Base-by-base conservation (phyloP, 2,888 invertebrate genomes). In the Dolomedes plantarius region DNA sequence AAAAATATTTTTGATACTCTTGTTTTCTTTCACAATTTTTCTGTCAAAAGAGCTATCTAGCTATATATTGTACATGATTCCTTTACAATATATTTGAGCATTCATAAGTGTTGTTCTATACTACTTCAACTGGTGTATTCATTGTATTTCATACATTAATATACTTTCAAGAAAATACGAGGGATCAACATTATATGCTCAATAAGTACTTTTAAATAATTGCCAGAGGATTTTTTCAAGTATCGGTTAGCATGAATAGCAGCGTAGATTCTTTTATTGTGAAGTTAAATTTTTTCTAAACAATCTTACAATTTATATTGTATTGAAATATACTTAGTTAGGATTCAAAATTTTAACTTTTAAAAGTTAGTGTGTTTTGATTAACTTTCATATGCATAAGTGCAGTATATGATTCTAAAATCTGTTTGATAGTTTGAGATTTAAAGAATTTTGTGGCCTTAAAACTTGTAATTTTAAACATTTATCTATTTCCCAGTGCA, bases 1-100 rank as follows among this genome's bases (percentile, higher is more conserved):
- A 56, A 56, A 46, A 56, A 56, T 56, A 56, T 56, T 56, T 56
- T 56, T 56, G 56, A 56, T 56, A 56, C 56, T 56, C 56, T 56
- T 56, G 56, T 56, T 56, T 56, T 23, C 56, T 56, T 56, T 56
- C 56, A 56, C 56, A 23, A 56, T 23, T 1, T 56, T 56, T 7
- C 56, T 56, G 56, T 23, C 46, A 11, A 16, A 46, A 46, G 46
- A 11, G 11, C 46, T n/a, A 36, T 36, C 5, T 46, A 5, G 46
- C 5, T 16, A 56, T 7, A n/a, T 56, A 56, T 9, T 56, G 23
- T 56, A 56, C 1, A 46, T 16, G 11, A 23, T 56, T 56, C 23
- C 36, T 36, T 36, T 56, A 1, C 23, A 56, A 56, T 23, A 3
- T 46, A 56, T 36, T 36, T 36, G 11, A 56, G 23, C 19, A 56